Percentiles rank a stretch among this genome's conserved stretches.
These are phyloP conservation scores for Pristiophorus japonicus DNA, from an alignment of 2,113 vertebrate species.

Conservation along the genomic window DNA sequence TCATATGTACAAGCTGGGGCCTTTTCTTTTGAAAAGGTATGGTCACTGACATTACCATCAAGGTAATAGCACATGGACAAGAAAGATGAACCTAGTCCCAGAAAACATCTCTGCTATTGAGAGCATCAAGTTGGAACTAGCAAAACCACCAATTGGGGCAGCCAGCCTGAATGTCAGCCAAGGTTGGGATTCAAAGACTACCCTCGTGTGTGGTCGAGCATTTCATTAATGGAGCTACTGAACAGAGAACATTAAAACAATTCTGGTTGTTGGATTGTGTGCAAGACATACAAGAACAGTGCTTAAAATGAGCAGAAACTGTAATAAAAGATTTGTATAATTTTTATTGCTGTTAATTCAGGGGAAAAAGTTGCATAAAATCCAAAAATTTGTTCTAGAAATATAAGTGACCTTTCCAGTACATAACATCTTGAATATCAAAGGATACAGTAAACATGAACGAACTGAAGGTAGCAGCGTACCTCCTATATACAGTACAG, in stretches of 20 bases:
- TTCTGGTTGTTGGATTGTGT: background rate
- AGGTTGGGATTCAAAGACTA: background rate
- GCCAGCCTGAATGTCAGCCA: background rate
- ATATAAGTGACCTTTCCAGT: constrained; percentile 91
- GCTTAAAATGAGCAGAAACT: constrained; percentile 26
- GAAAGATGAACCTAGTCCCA: background rate
- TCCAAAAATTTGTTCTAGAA: constrained; percentile 81
- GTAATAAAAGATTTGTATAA: constrained; percentile 33
- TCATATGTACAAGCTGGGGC: background rate
- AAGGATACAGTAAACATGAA: constrained; percentile 91
- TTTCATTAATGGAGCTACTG: background rate
- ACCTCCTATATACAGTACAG: constrained; percentile 79
- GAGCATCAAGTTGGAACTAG: background rate
- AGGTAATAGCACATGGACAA: background rate
- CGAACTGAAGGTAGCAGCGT: constrained; percentile 67
- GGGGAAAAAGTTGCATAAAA: constrained; percentile 85
- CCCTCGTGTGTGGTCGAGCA: background rate
- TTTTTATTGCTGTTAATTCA: constrained; percentile 94
- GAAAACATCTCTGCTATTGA: background rate
- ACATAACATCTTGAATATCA: constrained; percentile 80
- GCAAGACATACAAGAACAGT: background rate
- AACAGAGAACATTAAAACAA: background rate
- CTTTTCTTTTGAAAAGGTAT: background rate
- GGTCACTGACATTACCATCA: background rate
- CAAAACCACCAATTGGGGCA: background rate